phyloP scores from a whole-genome alignment of 2,888 invertebrate genomes.

The Apocheima hispidaria region DNA sequence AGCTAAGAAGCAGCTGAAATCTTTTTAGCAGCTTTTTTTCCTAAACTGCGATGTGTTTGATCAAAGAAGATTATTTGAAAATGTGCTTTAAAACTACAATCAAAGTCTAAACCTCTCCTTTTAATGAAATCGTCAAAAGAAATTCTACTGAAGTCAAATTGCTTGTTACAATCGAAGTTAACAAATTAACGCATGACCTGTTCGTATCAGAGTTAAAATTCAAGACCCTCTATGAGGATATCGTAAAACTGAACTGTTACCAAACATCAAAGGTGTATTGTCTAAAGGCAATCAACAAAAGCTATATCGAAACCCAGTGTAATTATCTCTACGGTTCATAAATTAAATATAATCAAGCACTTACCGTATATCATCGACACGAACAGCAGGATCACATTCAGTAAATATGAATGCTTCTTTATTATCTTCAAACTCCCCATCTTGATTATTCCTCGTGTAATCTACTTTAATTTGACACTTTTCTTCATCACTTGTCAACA shows the following conservation, averaged over 20 bases:
- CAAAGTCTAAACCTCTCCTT: too few species aligned
- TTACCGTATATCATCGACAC: conserved; percentile 81
- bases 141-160: neutral
- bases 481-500: conserved; percentile 71
- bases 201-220: neutral
- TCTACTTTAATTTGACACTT: conserved; percentile 72
- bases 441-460: conserved; percentile 57
- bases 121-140: too few species aligned
- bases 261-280: conserved; percentile 16
- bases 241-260: conserved; percentile 4
- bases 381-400: conserved; percentile 77
- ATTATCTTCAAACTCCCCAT: conserved; percentile 76
- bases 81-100: too few species aligned
- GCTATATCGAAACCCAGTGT: conserved; percentile 37
- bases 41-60: too few species aligned
- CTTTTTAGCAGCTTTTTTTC: too few species aligned
- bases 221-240: neutral
- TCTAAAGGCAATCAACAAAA: conserved; percentile 21
- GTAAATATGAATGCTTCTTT: conserved; percentile 72
- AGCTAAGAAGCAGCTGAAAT: too few species aligned
- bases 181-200: neutral
- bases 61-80: too few species aligned
- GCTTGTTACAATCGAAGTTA: too few species aligned
- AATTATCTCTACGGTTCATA: conserved; percentile 52
- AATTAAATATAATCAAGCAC: conserved; percentile 55